Evolutionary conservation across 2,113 vertebrate species (phyloP).

Genomic region (Megaceryle maxima): DNA sequence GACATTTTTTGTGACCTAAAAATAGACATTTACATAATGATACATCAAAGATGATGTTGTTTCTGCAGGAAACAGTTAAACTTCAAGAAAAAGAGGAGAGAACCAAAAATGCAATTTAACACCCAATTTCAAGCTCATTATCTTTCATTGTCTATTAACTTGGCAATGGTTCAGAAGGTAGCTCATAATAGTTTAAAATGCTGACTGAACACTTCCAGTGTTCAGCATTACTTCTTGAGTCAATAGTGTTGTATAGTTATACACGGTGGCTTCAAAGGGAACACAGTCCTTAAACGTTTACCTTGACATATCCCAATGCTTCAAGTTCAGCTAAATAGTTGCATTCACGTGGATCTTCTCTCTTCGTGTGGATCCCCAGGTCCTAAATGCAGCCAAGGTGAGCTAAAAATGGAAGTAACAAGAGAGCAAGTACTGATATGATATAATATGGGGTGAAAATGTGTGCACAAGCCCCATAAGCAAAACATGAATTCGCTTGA

Average conservation of each 20-base stretch:
- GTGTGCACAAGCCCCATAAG: not conserved
- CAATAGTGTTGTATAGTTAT: slow-evolving; percentile 51
- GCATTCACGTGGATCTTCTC: not conserved
- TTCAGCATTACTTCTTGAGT: slow-evolving; percentile 75
- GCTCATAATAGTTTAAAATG: slow-evolving; percentile 89
- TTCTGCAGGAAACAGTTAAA: slow-evolving; percentile 86
- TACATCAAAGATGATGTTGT: slow-evolving; percentile 73
- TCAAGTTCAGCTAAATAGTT: slow-evolving; percentile 24
- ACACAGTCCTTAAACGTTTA: slow-evolving; percentile 48
- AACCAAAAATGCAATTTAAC: slow-evolving; percentile 89
- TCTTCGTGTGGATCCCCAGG: not conserved
- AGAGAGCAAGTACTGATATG: not conserved
- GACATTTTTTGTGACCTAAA: slow-evolving; percentile 59
- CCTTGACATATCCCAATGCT: slow-evolving; percentile 18
- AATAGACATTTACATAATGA: slow-evolving; percentile 73
- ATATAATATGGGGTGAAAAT: not conserved
- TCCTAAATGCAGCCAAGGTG: not conserved
- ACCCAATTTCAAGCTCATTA: slow-evolving; percentile 91
- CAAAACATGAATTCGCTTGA: not conserved
- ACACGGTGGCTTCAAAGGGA: slow-evolving; percentile 55
- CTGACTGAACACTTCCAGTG: slow-evolving; percentile 85
- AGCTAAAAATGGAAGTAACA: not conserved
- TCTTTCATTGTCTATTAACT: slow-evolving; percentile 91
- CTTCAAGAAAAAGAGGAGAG: slow-evolving; percentile 70
- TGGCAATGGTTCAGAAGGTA: slow-evolving; percentile 88